These are phyloP conservation scores for Neopipo cinnamomea DNA, from an alignment of 2,113 vertebrate genomes.

Conservation along the genomic window DNA sequence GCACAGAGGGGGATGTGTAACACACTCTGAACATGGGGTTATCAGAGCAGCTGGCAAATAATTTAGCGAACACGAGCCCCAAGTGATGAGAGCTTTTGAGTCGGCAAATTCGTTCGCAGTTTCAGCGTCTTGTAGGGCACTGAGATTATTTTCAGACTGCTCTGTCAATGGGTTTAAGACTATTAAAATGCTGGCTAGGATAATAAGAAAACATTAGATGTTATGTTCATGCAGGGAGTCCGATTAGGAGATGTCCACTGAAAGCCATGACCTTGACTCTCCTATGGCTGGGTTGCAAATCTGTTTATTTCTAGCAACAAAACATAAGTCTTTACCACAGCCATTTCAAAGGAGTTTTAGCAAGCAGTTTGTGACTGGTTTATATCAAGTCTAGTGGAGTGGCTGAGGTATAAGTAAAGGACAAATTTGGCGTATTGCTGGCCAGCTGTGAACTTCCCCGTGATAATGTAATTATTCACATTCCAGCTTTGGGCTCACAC, in stretches of 20 bases:
- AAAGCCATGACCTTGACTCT: constrained; percentile 34
- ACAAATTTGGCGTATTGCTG: not conserved
- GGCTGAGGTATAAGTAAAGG: not conserved
- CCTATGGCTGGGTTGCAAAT: not conserved
- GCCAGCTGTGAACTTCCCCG: not conserved
- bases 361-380: not conserved
- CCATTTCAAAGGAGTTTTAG: not conserved
- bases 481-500: constrained; percentile 10
- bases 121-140: not conserved
- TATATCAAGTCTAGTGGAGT: not conserved
- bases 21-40: constrained; percentile 29
- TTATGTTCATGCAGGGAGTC: not conserved
- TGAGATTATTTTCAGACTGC: constrained; percentile 3
- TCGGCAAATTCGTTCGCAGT: constrained; percentile 37
- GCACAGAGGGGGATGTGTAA: constrained; percentile 19
- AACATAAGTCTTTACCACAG: not conserved
- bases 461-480: constrained; percentile 17
- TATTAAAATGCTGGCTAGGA: constrained; percentile 17
- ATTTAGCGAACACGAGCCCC: constrained; percentile 2
- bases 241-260: not conserved
- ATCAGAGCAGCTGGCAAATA: constrained; percentile 59
- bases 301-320: not conserved
- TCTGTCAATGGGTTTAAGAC: not conserved
- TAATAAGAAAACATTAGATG: constrained; percentile 21
- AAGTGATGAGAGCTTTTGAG: constrained; percentile 38